A percentile compares a stretch with the other conserved stretches of the same genome.
Conservation (phyloP, 2,888 invertebrate genomes). For the Blomia tropicalis region DNA sequence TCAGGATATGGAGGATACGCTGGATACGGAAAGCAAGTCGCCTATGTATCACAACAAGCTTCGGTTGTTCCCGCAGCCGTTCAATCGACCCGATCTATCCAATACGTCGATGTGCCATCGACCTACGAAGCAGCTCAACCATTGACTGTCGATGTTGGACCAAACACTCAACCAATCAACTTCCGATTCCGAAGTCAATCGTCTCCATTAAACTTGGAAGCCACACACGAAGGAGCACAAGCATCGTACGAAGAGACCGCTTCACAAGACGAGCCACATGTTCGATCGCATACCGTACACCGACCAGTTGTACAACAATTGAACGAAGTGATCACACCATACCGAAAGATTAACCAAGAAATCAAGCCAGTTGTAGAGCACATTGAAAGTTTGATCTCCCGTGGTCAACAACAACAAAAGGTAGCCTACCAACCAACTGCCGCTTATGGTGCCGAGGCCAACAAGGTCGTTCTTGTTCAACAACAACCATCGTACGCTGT, state of each 20-base stretch:
- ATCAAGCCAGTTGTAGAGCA: not conserved
- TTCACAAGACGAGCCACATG: constrained; percentile 1
- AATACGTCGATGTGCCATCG: constrained; percentile 8
- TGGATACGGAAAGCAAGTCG: no score
- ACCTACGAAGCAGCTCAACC: not conserved
- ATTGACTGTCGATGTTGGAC: not conserved
- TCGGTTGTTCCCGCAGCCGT: not conserved
- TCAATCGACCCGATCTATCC: constrained; percentile 1
- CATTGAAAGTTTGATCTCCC: not conserved
- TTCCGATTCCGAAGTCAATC: not conserved
- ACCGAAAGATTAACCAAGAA: not conserved
- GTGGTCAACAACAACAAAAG: not conserved
- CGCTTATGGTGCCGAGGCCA: no score
- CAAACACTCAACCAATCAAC: not conserved
- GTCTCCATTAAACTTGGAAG: not conserved
- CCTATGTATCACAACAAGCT: no score
- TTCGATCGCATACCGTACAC: not conserved
- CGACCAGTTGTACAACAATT: not conserved
- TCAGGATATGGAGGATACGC: no score
- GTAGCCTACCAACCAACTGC: no score
- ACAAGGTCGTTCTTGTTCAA: no score
- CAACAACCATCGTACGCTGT: no score
- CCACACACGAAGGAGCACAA: not conserved
- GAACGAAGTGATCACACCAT: not conserved
- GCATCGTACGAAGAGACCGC: not conserved